phyloP scores from a whole-genome alignment of 2,113 vertebrate species.

The Colaptes auratus region DNA sequence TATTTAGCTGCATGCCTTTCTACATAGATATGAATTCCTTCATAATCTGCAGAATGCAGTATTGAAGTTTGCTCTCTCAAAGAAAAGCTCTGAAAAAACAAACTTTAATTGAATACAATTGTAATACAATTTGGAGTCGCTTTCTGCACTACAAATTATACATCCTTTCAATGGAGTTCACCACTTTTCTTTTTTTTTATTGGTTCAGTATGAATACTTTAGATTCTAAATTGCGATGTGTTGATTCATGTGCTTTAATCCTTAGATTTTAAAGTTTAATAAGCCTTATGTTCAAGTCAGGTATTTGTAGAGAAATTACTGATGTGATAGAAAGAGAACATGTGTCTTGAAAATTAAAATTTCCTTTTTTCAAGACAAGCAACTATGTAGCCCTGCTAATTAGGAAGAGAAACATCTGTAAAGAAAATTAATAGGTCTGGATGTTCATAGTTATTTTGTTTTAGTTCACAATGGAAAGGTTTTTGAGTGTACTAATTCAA shows the following conservation, averaged over 20 bases:
- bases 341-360: neutral
- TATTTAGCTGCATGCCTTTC: neutral
- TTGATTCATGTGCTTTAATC: neutral
- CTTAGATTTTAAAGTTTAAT: neutral
- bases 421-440: neutral
- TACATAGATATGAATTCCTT: neutral
- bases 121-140: neutral
- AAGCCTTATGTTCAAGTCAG: neutral
- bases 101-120: neutral
- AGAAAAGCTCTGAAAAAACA: neutral
- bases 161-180: neutral
- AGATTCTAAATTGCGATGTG: neutral
- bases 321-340: neutral
- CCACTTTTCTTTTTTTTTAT: neutral
- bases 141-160: neutral
- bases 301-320: neutral
- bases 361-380: neutral
- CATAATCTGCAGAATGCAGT: neutral
- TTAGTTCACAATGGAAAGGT: neutral
- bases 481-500: neutral
- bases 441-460: neutral
- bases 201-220: neutral
- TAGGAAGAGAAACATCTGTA: neutral
- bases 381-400: neutral
- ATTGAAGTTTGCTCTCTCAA: neutral